phyloP scores from a whole-genome alignment of 1,140 invertebrate species.

The Tetraneura akinire region DNA sequence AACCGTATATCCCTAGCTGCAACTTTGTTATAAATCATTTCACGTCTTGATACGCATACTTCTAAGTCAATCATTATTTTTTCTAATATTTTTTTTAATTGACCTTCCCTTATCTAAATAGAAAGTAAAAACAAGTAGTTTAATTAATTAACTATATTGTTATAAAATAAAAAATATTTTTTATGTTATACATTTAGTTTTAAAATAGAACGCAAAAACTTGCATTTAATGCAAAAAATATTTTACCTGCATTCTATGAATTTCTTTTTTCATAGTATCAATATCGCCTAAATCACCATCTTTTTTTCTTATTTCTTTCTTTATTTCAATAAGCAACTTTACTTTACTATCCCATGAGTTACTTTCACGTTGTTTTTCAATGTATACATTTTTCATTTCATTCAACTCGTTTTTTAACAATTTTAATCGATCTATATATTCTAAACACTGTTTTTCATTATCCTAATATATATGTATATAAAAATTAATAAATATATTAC shows the following conservation, averaged over 20 bases:
- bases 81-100: conserved; percentile 72
- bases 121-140: not conserved
- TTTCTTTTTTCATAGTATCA: conserved; percentile 74
- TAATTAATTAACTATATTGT: conserved; percentile 15
- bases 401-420: conserved; percentile 14
- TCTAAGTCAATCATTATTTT: conserved; percentile 76
- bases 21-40: conserved; percentile 66
- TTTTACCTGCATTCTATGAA: conserved; percentile 76
- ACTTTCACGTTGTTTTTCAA: conserved; percentile 68
- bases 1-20: conserved; percentile 63
- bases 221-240: no score
- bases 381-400: conserved; percentile 65
- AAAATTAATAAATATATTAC: no score
- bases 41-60: conserved; percentile 71
- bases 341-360: conserved; percentile 80
- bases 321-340: conserved; percentile 70
- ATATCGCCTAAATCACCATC: conserved; percentile 70
- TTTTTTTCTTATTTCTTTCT: conserved; percentile 68
- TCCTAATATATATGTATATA: no score
- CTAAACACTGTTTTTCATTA: conserved; percentile 11
- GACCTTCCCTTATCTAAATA: conserved; percentile 64
- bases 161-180: not conserved
- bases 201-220: no score
- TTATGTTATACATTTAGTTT: no score
- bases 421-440: not conserved